phyloP scores from a whole-genome alignment of 2,113 vertebrate genomes.

The Channa argus region DNA sequence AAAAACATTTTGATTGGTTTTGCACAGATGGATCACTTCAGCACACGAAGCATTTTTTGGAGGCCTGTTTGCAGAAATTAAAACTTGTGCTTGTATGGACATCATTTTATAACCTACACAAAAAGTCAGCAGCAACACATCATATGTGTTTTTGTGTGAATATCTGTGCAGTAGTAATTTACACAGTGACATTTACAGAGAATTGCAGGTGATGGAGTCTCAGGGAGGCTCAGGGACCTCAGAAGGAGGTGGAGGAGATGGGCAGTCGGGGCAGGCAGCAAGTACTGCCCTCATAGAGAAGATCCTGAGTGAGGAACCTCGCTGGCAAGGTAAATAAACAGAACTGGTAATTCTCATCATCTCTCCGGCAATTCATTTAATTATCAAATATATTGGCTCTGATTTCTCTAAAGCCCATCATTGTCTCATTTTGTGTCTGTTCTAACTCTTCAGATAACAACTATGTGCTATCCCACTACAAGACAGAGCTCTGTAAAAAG shows the following conservation, averaged over 20 bases:
- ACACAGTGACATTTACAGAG: conserved; percentile 79
- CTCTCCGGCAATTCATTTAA: background rate
- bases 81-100: too few species aligned
- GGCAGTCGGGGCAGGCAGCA: conserved; percentile 93
- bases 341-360: background rate
- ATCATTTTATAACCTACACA: background rate
- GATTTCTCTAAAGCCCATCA: background rate
- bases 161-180: background rate
- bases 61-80: too few species aligned
- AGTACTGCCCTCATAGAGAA: conserved; percentile 98
- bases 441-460: conserved; percentile 86
- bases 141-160: background rate
- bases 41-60: too few species aligned
- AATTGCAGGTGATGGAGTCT: conserved; percentile 95
- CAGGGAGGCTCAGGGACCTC: conserved; percentile 89
- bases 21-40: too few species aligned
- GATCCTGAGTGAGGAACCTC: conserved; percentile 94
- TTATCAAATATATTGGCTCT: background rate
- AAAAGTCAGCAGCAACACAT: background rate
- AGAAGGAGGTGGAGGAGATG: conserved; percentile 89
- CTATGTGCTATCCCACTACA: conserved; percentile 97
- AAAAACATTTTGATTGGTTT: too few species aligned
- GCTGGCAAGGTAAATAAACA: conserved; percentile 91
- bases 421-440: background rate
- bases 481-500: conserved; percentile 98